These are phyloP conservation scores for Serranus cabrilla DNA, from an alignment of 2,797 vertebrate species.

Conservation along the genomic window DNA sequence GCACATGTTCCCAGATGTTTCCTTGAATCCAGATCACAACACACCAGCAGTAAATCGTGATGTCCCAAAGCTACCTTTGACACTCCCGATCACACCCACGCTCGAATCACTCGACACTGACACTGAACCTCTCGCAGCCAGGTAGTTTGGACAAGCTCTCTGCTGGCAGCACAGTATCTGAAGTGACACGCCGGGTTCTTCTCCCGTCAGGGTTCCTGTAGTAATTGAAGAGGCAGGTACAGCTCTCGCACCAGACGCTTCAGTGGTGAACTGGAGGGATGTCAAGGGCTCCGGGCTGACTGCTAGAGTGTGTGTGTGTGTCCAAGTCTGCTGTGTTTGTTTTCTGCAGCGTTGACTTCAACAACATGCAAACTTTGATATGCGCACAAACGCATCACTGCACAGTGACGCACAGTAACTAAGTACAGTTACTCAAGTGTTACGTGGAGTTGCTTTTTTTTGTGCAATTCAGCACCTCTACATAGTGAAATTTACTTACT, in stretches of 20 bases:
- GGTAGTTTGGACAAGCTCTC: slow-evolving; percentile 39
- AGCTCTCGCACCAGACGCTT: slow-evolving; percentile 47
- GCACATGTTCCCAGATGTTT: slow-evolving; percentile 44
- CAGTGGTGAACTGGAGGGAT: slow-evolving; percentile 55
- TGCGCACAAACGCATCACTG: background rate
- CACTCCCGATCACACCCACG: slow-evolving; percentile 19
- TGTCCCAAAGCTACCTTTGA: slow-evolving; percentile 45
- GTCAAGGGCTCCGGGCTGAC: slow-evolving; percentile 33
- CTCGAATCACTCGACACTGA: slow-evolving; percentile 17
- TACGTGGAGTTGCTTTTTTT: background rate
- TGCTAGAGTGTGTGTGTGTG: slow-evolving; percentile 2
- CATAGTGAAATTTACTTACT: too few species aligned
- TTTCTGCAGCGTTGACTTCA: slow-evolving; percentile 4
- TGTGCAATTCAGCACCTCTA: too few species aligned
- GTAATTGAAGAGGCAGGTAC: slow-evolving; percentile 57
- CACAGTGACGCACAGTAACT: background rate
- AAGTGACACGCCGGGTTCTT: slow-evolving; percentile 55
- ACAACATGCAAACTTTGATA: background rate
- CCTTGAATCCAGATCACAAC: slow-evolving; percentile 47
- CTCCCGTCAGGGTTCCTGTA: slow-evolving; percentile 42
- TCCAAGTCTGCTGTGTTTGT: background rate
- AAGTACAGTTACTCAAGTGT: background rate
- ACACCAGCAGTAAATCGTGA: slow-evolving; percentile 17
- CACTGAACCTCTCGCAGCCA: slow-evolving; percentile 30
- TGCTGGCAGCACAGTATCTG: slow-evolving; percentile 32